Percentiles rank a stretch among this genome's conserved stretches.
These are phyloP conservation scores for Heteractis magnifica DNA, from an alignment of 92 coral and sea anemone species.

Conservation along the genomic window DNA sequence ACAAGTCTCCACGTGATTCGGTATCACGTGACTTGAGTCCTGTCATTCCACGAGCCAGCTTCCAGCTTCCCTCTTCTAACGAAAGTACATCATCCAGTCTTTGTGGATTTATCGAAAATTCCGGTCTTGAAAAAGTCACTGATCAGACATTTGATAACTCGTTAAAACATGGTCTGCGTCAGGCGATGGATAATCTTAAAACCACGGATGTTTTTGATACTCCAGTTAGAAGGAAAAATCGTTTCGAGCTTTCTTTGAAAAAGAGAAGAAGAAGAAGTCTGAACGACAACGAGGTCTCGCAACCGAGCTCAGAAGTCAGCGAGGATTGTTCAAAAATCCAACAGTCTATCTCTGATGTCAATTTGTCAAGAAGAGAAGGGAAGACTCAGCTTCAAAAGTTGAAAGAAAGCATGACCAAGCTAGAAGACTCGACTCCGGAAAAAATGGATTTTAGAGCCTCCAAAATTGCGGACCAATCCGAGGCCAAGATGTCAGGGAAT, in stretches of 20 bases:
- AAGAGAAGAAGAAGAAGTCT: slow-evolving; percentile 4
- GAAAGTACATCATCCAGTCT: neutral
- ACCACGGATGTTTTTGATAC: neutral
- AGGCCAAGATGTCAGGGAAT: neutral
- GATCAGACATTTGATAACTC: neutral
- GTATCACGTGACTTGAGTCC: neutral
- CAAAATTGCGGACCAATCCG: neutral
- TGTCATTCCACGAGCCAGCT: neutral
- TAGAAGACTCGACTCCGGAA: neutral
- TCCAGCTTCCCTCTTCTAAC: neutral
- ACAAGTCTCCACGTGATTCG: neutral
- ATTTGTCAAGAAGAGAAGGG: neutral
- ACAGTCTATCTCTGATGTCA: neutral
- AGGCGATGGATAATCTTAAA: neutral
- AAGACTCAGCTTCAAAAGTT: slow-evolving; percentile 10
- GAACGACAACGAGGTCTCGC: neutral
- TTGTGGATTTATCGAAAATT: neutral
- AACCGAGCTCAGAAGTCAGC: neutral
- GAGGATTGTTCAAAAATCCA: neutral
- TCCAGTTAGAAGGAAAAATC: neutral
- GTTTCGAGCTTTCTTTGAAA: slow-evolving; percentile 19
- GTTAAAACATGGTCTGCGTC: neutral
- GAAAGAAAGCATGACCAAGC: slow-evolving; percentile 19
- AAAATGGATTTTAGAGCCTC: neutral
- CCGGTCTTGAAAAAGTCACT: neutral